These are phyloP conservation scores for Ectropis grisescens DNA, from an alignment of 1,140 invertebrate species.

Conservation along the genomic window DNA sequence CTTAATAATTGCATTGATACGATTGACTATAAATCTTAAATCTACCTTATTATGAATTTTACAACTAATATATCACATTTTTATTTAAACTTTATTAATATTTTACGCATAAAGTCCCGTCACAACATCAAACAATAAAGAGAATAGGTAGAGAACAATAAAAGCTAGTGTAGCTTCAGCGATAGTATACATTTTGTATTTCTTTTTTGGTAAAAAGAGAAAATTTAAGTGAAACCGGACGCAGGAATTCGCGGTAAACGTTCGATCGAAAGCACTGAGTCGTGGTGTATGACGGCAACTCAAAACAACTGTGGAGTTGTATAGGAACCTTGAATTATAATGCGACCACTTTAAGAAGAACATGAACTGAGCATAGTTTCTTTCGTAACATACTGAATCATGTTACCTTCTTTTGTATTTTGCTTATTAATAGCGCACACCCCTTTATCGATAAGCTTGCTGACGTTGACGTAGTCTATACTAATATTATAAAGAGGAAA, in stretches of 20 bases:
- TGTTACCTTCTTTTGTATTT: too few species aligned
- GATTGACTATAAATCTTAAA: too few species aligned
- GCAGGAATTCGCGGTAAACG: constrained; percentile 23
- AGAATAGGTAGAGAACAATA: constrained; percentile 53
- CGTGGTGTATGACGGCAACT: constrained; percentile 33
- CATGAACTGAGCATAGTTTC: too few species aligned
- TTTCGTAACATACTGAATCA: too few species aligned
- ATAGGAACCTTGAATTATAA: constrained; percentile 32
- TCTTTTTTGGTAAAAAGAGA: constrained; percentile 15
- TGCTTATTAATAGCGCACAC: too few species aligned
- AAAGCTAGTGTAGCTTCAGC: constrained; percentile 58
- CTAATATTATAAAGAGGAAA: too few species aligned
- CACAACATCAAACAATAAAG: constrained; percentile 58
- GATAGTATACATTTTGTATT: constrained; percentile 56
- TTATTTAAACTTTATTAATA: too few species aligned
- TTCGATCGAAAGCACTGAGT: constrained; percentile 31
- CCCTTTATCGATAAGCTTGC: too few species aligned
- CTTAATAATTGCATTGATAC: too few species aligned
- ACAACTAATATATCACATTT: too few species aligned
- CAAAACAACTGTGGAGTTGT: constrained; percentile 25
- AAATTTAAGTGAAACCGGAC: constrained; percentile 19
- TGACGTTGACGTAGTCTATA: too few species aligned
- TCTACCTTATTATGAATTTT: constrained; percentile 12
- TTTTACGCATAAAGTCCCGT: constrained; percentile 46
- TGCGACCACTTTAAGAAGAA: constrained; percentile 19